Evolutionary conservation across 2,797 vertebrate species (phyloP).

Genomic region (Aldrovandia affinis): DNA sequence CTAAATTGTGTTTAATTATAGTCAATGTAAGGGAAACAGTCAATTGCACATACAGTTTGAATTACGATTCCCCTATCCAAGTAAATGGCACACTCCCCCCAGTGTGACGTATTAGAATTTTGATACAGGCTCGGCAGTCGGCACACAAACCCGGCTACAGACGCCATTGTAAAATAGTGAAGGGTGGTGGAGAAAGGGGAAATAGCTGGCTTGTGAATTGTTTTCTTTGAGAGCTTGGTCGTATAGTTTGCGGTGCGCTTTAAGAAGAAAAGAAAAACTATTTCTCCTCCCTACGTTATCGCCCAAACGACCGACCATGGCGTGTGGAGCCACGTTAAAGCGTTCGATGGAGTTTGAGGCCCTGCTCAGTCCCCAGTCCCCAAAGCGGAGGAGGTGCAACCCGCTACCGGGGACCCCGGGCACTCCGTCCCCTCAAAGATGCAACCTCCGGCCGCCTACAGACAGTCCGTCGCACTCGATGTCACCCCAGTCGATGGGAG

Average conservation of each 20-base stretch:
- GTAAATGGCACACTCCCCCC: slow-evolving; percentile 61
- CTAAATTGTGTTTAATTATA: background rate
- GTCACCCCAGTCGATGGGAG: slow-evolving; percentile 70
- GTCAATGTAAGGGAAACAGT: background rate
- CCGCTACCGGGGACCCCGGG: slow-evolving; percentile 80
- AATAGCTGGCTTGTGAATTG: slow-evolving; percentile 28
- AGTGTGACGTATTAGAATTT: slow-evolving; percentile 73
- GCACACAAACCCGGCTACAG: slow-evolving; percentile 62
- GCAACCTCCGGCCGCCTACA: slow-evolving; percentile 78
- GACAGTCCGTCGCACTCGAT: slow-evolving; percentile 72
- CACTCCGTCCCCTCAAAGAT: slow-evolving; percentile 82
- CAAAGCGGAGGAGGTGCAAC: slow-evolving; percentile 87
- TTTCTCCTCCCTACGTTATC: slow-evolving; percentile 33
- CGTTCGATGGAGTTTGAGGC: slow-evolving; percentile 92
- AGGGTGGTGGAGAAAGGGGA: slow-evolving; percentile 55
- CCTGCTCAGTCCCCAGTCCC: slow-evolving; percentile 87
- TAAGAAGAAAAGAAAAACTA: background rate
- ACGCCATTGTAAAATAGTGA: slow-evolving; percentile 65
- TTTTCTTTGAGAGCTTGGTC: slow-evolving; percentile 14
- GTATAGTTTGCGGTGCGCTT: slow-evolving; percentile 36
- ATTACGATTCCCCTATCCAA: slow-evolving; percentile 28
- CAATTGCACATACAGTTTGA: background rate
- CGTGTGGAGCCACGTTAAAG: slow-evolving; percentile 90
- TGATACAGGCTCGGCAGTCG: slow-evolving; percentile 65
- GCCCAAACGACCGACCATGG: slow-evolving; percentile 72